These are phyloP conservation scores for Thereva unica DNA, from an alignment of 2,888 invertebrate species.

Conservation along the genomic window DNA sequence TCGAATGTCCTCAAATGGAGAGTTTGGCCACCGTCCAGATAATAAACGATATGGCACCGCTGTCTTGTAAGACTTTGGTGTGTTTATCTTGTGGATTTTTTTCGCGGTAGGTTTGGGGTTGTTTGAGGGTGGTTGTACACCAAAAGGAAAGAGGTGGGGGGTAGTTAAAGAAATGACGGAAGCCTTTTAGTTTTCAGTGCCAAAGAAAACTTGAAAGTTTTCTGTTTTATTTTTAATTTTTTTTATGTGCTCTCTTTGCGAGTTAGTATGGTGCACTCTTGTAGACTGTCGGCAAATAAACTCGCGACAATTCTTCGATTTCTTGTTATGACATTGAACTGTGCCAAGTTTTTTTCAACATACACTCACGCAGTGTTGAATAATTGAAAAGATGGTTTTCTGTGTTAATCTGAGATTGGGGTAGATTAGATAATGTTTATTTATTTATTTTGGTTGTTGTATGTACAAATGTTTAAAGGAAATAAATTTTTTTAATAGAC, in stretches of 20 bases:
- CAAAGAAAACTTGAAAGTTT: conserved; percentile 3
- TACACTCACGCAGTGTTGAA: neutral
- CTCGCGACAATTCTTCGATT: neutral
- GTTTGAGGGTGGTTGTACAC: too few relatives aligned
- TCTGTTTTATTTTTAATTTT: neutral
- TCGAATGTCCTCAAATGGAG: neutral
- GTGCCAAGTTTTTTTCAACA: conserved; percentile 1
- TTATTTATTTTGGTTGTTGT: too few relatives aligned
- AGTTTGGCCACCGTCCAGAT: conserved; percentile 22
- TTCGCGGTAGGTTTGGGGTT: too few relatives aligned
- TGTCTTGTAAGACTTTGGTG: too few relatives aligned
- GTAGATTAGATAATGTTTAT: neutral
- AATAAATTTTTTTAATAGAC: too few relatives aligned
- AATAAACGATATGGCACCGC: conserved; percentile 6
- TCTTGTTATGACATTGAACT: neutral
- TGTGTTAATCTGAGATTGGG: neutral
- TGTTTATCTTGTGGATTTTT: too few relatives aligned
- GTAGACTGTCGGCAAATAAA: neutral
- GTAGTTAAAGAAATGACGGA: too few relatives aligned
- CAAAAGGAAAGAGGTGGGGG: too few relatives aligned
- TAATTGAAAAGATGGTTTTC: neutral
- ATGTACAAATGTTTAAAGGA: too few relatives aligned
- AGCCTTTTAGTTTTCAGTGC: neutral
- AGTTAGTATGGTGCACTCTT: too few relatives aligned
- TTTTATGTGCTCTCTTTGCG: neutral